Percentiles rank a stretch among this genome's conserved stretches.
phyloP scores from a whole-genome alignment of 2,113 vertebrate genomes.

The Rutilus rutilus region DNA sequence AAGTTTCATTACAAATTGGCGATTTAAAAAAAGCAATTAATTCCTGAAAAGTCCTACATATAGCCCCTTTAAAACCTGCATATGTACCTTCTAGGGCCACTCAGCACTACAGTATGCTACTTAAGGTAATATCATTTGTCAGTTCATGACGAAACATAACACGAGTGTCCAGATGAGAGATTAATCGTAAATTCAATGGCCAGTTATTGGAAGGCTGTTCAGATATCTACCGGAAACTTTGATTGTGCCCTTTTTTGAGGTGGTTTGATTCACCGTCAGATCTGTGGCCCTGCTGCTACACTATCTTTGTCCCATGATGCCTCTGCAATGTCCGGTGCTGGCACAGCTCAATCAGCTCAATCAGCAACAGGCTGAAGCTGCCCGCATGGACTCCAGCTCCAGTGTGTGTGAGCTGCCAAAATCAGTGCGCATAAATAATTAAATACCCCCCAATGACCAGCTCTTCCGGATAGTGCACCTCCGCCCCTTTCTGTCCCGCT shows the following conservation, averaged over 20 bases:
- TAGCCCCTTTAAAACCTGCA: no score
- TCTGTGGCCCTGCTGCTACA: constrained; percentile 26
- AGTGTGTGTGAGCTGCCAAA: constrained; percentile 50
- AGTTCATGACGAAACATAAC: not conserved
- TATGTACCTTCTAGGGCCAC: not conserved
- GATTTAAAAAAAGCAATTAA: no score
- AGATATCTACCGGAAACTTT: not conserved
- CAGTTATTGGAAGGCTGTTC: no score
- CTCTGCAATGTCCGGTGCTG: constrained; percentile 52
- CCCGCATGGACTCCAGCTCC: constrained; percentile 26
- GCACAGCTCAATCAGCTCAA: constrained; percentile 33
- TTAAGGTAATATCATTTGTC: not conserved
- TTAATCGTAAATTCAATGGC: not conserved
- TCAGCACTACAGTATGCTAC: not conserved
- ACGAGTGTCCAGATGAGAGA: not conserved
- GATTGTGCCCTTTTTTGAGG: not conserved
- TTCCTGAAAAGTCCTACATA: no score
- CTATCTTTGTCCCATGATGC: constrained; percentile 39
- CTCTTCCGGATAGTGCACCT: constrained; percentile 11
- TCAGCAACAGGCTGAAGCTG: constrained; percentile 25
- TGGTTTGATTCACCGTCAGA: not conserved
- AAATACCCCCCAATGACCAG: constrained; percentile 25
- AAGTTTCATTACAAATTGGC: no score
- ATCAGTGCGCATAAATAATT: constrained; percentile 56
- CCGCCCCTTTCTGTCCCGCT: constrained; percentile 3